A percentile compares a stretch with the other conserved stretches of the same genome.
phyloP scores from a whole-genome alignment of 2,888 invertebrate species.

The Piscicola geometra region DNA sequence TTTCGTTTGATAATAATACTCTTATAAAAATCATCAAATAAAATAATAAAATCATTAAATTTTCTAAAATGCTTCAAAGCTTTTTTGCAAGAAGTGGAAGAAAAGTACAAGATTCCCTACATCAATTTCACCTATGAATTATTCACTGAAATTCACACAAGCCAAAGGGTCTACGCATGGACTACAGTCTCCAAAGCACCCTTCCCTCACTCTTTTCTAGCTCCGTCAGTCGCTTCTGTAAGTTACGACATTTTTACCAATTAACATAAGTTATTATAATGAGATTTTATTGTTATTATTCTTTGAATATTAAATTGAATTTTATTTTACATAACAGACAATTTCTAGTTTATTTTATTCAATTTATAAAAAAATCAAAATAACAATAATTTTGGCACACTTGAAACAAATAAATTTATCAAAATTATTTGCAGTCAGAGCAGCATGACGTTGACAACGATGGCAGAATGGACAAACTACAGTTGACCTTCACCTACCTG shows the following conservation, averaged over 20 bases:
- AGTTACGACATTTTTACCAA: no score
- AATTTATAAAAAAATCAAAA: no score
- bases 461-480: not conserved
- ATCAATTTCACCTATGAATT: conserved; percentile 1
- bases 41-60: no score
- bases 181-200: not conserved
- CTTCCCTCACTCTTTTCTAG: not conserved
- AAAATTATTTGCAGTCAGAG: no score
- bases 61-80: not conserved
- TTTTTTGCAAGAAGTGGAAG: not conserved
- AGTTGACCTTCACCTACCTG: not conserved
- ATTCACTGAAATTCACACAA: not conserved
- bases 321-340: not conserved
- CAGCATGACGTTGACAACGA: not conserved
- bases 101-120: not conserved
- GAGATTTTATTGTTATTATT: no score
- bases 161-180: not conserved
- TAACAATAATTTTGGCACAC: not conserved
- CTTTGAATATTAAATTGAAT: no score
- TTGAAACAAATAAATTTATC: not conserved
- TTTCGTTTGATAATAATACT: no score
- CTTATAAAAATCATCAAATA: no score
- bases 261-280: no score
- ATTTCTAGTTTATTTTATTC: not conserved
- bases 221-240: no score